Base-by-base conservation (phyloP, 2,797 vertebrate genomes). In the Thalassophryne amazonica region DNA sequence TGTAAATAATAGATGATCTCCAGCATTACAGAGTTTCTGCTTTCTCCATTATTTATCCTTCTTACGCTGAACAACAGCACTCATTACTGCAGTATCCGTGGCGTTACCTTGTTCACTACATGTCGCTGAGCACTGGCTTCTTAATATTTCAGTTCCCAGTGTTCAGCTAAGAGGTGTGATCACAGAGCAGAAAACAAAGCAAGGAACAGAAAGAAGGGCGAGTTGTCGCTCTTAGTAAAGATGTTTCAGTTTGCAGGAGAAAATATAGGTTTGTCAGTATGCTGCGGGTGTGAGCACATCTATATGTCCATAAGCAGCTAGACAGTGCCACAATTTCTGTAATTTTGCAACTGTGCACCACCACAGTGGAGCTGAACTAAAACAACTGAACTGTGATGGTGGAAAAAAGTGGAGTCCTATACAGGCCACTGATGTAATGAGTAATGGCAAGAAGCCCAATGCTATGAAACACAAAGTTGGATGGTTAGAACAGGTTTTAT, bases 1-100 rank as follows among this genome's bases (percentile, higher is more conserved):
- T 49, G 34, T 88, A 59, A 87, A 87, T 88, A 85, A 90, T 88
- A 86, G 73, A 90, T 86, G 85, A 75, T 63, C 22, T 37, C 51
- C 41, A 69, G 50, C 78, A 72, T 79, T 78, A 71, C 74, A 56
- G 50, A 45, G 60, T 55, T 51, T 59, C 57, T 59, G 60, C 57
- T 60, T 60, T 60, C 62, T 80, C 65, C 58, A 74, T 83, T 73
- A 81, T 83, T 83, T 78, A 70, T 71, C 61, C 66, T 48, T 65
- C 47, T 61, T 23, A 30, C 60, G 45, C 62, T 60, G 63, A 69
- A 60, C 63, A 70, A 60, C 76, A 53, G 45, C 12, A 1, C 64
- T 77, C 78, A 75, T 79, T 79, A 78, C 69, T 17, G 60, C 32
- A 1, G 32, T 43, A 51, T 61, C 7, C 11, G 42, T 31, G 30